Percentiles rank a stretch among this genome's conserved stretches.
These are phyloP conservation scores for Malurus leucopterus DNA, from an alignment of 2,797 vertebrate species.

Conservation along the genomic window DNA sequence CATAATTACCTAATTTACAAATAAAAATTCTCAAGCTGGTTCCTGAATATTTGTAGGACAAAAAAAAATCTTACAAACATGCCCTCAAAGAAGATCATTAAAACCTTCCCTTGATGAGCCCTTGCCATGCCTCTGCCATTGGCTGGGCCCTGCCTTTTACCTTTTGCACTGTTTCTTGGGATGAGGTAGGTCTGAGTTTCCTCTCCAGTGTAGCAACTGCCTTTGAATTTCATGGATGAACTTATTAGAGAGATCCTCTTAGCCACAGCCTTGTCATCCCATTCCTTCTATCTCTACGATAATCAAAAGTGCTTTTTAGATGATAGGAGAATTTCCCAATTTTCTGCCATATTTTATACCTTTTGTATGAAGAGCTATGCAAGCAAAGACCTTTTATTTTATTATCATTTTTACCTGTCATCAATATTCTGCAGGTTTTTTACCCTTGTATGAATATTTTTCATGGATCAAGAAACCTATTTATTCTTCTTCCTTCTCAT, in stretches of 20 bases:
- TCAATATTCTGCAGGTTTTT: neutral
- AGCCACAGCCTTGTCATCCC: too few species aligned
- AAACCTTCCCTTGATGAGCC: neutral
- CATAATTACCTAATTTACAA: neutral
- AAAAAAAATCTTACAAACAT: neutral
- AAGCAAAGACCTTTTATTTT: neutral
- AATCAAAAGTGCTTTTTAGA: neutral
- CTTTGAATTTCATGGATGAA: too few species aligned
- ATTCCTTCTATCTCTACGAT: neutral
- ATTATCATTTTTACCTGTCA: neutral
- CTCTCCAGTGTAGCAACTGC: too few species aligned
- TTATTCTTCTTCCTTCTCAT: conserved; percentile 11
- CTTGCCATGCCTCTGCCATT: neutral
- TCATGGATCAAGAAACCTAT: conserved; percentile 4
- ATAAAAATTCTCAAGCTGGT: neutral
- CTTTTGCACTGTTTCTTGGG: too few species aligned
- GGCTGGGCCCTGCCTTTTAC: neutral
- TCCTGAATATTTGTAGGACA: neutral
- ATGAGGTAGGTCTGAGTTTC: too few species aligned
- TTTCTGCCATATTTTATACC: neutral
- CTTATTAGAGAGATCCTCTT: too few species aligned
- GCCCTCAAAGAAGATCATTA: neutral
- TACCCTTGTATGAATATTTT: neutral
- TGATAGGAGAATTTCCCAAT: neutral
- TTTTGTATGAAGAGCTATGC: neutral